Evolutionary conservation across 1,140 invertebrate species (phyloP).

Genomic region (Camponotus pennsylvanicus): DNA sequence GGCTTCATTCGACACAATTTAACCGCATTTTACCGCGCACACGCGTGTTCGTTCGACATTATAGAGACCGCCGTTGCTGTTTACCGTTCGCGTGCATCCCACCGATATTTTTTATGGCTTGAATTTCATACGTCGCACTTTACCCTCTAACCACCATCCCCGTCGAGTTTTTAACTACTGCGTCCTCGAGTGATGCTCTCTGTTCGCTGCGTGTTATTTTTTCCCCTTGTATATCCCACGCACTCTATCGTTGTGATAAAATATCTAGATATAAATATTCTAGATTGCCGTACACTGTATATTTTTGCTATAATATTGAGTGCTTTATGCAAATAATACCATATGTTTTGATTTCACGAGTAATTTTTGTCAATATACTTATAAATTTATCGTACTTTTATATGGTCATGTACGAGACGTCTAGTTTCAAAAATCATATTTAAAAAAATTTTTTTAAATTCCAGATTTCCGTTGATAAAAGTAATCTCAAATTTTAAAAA

Average conservation of each 20-base stretch:
- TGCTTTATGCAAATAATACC: background rate
- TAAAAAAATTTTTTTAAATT: too few species aligned
- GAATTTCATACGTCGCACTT: constrained; percentile 55
- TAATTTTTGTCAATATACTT: background rate
- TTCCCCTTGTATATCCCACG: background rate
- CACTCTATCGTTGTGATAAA: background rate
- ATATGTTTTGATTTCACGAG: background rate
- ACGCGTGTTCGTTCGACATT: constrained; percentile 58
- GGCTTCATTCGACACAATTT: constrained; percentile 57
- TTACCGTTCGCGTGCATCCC: constrained; percentile 62
- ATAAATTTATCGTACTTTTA: background rate
- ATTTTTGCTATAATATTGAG: background rate
- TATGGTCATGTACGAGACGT: background rate
- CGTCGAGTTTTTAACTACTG: constrained; percentile 41
- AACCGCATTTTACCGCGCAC: constrained; percentile 35
- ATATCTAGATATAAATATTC: constrained; percentile 13
- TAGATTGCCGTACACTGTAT: background rate
- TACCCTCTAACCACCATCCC: background rate
- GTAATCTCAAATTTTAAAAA: too few species aligned
- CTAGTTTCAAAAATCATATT: too few species aligned
- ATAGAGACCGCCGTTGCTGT: constrained; percentile 56
- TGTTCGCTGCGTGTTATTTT: constrained; percentile 36
- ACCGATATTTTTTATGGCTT: constrained; percentile 64
- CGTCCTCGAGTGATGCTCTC: constrained; percentile 40
- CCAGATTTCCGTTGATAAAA: too few species aligned